A percentile compares a stretch with the other conserved stretches of the same genome.
These are phyloP conservation scores for Carassius carassius DNA, from an alignment of 2,113 vertebrate genomes.

Conservation along the genomic window DNA sequence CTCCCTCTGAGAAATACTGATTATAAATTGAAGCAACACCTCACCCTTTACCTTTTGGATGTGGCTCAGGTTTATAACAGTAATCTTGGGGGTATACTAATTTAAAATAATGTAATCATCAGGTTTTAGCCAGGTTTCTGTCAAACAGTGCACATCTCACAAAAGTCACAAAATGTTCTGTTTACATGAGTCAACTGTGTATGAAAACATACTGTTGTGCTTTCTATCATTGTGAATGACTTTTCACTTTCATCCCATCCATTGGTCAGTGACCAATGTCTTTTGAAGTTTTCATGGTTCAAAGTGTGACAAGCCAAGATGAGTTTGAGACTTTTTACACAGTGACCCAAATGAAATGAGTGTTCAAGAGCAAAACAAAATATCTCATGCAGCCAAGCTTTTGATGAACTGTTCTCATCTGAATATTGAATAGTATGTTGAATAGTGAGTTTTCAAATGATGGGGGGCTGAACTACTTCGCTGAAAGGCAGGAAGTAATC, in stretches of 20 bases:
- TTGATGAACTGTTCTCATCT: constrained; percentile 36
- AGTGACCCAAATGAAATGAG: constrained; percentile 13
- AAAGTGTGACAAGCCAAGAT: constrained; percentile 12
- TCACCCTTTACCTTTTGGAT: too few species aligned
- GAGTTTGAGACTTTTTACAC: constrained; percentile 27
- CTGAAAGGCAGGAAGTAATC: not conserved
- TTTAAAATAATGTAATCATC: too few species aligned
- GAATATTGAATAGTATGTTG: not conserved
- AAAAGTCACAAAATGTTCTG: not conserved
- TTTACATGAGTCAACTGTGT: not conserved
- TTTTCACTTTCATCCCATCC: constrained; percentile 44
- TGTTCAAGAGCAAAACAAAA: constrained; percentile 36
- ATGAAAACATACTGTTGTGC: not conserved
- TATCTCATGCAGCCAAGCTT: not conserved
- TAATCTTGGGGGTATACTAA: too few species aligned
- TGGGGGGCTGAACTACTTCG: not conserved
- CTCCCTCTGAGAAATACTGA: too few species aligned
- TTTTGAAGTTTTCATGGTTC: constrained; percentile 25
- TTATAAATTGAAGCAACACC: too few species aligned
- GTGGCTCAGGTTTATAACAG: too few species aligned
- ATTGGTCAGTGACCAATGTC: not conserved
- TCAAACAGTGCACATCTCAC: too few species aligned
- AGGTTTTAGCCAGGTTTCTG: too few species aligned
- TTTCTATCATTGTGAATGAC: constrained; percentile 35
- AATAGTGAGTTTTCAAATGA: constrained; percentile 21